These are phyloP conservation scores for Cavia porcellus DNA, from an alignment of 2,113 vertebrate species.

Conservation along the genomic window DNA sequence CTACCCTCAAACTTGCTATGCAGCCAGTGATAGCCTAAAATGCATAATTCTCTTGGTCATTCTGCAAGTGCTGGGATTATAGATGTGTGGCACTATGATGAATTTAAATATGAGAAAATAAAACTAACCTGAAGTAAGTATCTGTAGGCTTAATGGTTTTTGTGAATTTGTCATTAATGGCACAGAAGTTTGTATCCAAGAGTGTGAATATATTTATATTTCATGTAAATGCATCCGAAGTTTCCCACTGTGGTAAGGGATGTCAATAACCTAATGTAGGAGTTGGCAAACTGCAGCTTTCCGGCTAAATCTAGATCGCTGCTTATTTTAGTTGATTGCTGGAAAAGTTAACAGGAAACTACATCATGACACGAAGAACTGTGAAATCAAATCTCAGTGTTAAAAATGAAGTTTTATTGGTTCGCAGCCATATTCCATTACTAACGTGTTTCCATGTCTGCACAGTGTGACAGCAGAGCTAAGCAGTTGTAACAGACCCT, in stretches of 20 bases:
- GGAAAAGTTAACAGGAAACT: background rate
- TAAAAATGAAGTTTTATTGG: background rate
- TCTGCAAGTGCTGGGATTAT: background rate
- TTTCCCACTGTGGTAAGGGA: background rate
- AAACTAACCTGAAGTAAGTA: background rate
- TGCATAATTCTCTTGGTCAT: background rate
- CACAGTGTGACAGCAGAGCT: background rate
- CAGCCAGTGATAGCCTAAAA: background rate
- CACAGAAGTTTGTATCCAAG: background rate
- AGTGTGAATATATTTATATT: background rate
- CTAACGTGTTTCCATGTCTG: background rate
- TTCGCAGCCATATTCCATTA: background rate
- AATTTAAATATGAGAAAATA: constrained; percentile 25
- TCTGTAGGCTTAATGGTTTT: background rate
- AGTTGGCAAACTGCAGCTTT: background rate
- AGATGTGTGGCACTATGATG: too few species aligned
- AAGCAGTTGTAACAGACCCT: background rate
- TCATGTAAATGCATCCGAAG: background rate
- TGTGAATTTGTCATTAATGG: background rate
- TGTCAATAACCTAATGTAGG: background rate
- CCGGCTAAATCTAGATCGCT: background rate
- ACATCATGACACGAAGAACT: background rate
- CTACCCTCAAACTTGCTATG: background rate
- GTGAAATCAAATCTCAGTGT: background rate
- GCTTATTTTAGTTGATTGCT: background rate